Conservation (phyloP, 2,888 invertebrate genomes). For the Liopterus haemorrhoidalis region DNA sequence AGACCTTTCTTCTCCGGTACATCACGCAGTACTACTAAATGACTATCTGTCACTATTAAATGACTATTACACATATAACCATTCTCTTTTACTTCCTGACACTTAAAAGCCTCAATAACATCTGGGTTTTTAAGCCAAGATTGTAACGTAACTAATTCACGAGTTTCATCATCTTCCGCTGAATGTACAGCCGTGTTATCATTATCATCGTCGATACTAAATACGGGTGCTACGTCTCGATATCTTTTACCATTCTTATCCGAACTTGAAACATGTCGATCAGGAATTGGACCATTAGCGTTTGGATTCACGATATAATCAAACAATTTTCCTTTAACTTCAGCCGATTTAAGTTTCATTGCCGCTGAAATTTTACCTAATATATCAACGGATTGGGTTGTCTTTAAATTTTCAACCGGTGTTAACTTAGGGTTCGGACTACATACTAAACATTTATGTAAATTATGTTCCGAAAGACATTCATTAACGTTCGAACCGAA, state of each 20-base stretch:
- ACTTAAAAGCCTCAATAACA: conserved; percentile 79
- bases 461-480: conserved; percentile 79
- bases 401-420: conserved; percentile 32
- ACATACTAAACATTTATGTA: conserved; percentile 75
- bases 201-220: conserved; percentile 88
- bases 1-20: conserved; percentile 68
- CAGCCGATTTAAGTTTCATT: conserved; percentile 85
- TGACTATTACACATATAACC: conserved; percentile 85
- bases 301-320: conserved; percentile 90
- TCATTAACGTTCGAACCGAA: conserved; percentile 75
- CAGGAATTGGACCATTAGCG: conserved; percentile 50
- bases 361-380: conserved; percentile 80
- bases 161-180: conserved; percentile 56
- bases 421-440: conserved; percentile 48
- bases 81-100: conserved; percentile 86
- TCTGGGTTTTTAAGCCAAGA: conserved; percentile 78
- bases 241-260: conserved; percentile 84
- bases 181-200: conserved; percentile 48
- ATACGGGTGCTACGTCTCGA: conserved; percentile 85
- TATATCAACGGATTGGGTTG: conserved; percentile 55
- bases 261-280: conserved; percentile 76
- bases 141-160: conserved; percentile 75
- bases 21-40: conserved; percentile 80
- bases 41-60: conserved; percentile 77
- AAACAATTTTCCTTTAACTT: conserved; percentile 84